Evolutionary conservation across 2,797 vertebrate species (phyloP).

Genomic region (Rhabdophis nuchalis): DNA sequence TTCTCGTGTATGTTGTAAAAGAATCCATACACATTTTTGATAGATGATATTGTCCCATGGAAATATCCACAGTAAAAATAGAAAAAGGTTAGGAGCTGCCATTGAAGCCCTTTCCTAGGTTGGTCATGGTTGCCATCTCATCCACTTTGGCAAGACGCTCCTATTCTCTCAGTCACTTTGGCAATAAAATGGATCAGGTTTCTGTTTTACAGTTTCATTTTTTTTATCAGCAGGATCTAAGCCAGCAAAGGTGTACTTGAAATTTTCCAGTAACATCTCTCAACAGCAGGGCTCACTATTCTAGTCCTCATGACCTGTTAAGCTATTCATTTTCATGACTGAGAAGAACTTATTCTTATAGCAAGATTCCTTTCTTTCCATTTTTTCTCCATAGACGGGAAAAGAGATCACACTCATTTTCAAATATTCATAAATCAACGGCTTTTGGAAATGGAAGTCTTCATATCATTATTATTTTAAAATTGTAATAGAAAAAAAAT

Average conservation of each 20-base stretch:
- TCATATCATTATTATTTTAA: slow-evolving; percentile 21
- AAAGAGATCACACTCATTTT: slow-evolving; percentile 37
- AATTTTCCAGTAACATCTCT: background rate
- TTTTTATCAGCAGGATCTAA: background rate
- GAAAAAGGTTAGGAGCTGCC: background rate
- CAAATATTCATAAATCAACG: slow-evolving; percentile 31
- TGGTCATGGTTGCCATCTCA: background rate
- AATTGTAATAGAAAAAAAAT: slow-evolving; percentile 9
- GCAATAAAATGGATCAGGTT: background rate
- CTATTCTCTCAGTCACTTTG: background rate
- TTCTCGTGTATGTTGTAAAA: background rate
- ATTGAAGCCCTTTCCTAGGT: background rate
- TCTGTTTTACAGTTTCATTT: background rate
- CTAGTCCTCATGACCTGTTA: background rate
- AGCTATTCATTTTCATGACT: background rate
- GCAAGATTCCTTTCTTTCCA: background rate
- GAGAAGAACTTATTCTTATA: background rate
- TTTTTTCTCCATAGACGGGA: slow-evolving; percentile 6
- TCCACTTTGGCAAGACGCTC: background rate
- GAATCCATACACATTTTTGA: background rate
- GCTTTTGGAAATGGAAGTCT: slow-evolving; percentile 39
- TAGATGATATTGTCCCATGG: background rate
- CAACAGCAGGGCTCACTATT: background rate
- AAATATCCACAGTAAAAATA: background rate
- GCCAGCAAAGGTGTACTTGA: background rate